These are phyloP conservation scores for Blera fallax DNA, from an alignment of 2,888 invertebrate species.

Conservation along the genomic window DNA sequence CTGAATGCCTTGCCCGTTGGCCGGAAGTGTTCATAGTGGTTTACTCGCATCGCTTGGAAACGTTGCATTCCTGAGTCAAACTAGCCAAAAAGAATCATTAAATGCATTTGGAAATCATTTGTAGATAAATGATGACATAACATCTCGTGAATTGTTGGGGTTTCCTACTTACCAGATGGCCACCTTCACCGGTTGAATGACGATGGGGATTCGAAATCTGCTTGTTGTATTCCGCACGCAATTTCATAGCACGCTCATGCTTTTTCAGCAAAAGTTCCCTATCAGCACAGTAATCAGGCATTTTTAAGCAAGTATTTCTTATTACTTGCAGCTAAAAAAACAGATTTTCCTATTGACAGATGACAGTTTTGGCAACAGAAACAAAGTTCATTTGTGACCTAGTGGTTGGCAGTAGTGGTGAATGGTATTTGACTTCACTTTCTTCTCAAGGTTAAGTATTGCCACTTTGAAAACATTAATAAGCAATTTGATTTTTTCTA, in stretches of 20 bases:
- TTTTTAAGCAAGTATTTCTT: neutral
- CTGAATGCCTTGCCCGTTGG: conserved; percentile 84
- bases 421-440: neutral
- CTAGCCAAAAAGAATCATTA: conserved; percentile 84
- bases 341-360: conserved; percentile 14
- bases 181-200: conserved; percentile 86
- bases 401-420: neutral
- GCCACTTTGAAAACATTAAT: too few relatives aligned
- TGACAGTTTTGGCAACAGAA: neutral
- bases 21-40: conserved; percentile 86
- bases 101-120: neutral
- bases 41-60: conserved; percentile 87
- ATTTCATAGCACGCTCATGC: conserved; percentile 78
- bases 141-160: conserved; percentile 73
- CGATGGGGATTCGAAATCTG: conserved; percentile 87
- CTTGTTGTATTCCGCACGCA: conserved; percentile 88
- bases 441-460: neutral
- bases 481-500: too few relatives aligned
- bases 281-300: conserved; percentile 75
- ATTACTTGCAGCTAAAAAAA: neutral
- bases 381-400: neutral
- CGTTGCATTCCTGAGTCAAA: conserved; percentile 91
- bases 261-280: conserved; percentile 77
- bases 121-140: conserved; percentile 79
- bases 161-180: conserved; percentile 86